Base-by-base conservation (phyloP, 30 jellyfish, hydroid and myxozoan genomes). In the Aurelia aurita complex sp. Pacific region DNA sequence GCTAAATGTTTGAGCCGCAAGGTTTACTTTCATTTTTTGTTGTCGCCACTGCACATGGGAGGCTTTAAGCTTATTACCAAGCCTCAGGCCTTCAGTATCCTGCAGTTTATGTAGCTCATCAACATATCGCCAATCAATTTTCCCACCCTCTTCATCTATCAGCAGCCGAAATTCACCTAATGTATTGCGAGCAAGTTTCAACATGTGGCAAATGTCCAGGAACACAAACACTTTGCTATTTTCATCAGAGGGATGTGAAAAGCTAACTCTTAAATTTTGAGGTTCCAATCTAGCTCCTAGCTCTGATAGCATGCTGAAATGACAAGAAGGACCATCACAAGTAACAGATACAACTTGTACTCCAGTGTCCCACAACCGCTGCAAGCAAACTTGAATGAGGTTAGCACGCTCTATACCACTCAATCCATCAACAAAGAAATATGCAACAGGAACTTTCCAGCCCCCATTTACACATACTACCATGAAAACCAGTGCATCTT, bases 301-400 rank as follows among this genome's bases (percentile, higher is more conserved):
- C 10, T 65, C 94, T 16, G 88, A 32, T 6, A 73, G 1, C 90
- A 88, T 88, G 23, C 42, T 74, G 60, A 88, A 88, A 69, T 88
- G 93, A 60, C 88, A 88, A 46, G 97, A 88, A 13, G 88, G 88
- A 40, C 93, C 93, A 74, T 84, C 93, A 84, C 68, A 84, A 14
- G 81, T 84, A 33, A 84, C 34, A 16, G 93, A 77, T 16, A 23
- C 64, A 35, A 77, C 88, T 10, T 40, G 1, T 9, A 42, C 66
- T 9, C 80, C 88, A 55, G 72, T 59, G 59, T 77, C 88, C 62
- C 62, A 64, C 62, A 77, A 35, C 80, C 78, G 34, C 50, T 77
- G 43, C 35, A 77, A 15, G 62, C 88, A 77, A 15, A 77, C 88
- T 13, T 14, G 59, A 19, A 85, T 73, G 40, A 85, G 81, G 51